Evolutionary conservation across 2,797 vertebrate species (phyloP).

Genomic region (Cossypha caffra): DNA sequence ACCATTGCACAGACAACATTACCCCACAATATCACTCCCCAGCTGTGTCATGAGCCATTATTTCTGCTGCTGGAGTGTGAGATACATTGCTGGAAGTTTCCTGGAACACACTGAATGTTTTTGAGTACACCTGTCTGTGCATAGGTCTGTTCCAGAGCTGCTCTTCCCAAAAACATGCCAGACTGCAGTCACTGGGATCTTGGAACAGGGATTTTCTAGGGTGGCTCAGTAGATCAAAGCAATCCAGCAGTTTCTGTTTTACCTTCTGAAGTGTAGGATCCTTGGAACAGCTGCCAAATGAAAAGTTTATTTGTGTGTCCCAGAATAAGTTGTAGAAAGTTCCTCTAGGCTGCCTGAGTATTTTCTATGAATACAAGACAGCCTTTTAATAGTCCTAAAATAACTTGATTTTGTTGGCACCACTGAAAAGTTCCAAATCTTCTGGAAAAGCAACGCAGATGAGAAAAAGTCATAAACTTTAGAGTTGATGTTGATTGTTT

Average conservation of each 20-base stretch:
- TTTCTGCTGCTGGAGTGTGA: not conserved
- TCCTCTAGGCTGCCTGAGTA: not conserved
- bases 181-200: not conserved
- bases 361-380: not conserved
- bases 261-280: not conserved
- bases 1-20: not conserved
- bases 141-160: not conserved
- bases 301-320: not conserved
- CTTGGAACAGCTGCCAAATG: not conserved
- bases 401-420: not conserved
- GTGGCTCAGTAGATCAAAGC: not conserved
- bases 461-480: not conserved
- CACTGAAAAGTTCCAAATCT: not conserved
- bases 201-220: not conserved
- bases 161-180: accelerated
- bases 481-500: not conserved
- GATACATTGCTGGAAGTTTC: not conserved
- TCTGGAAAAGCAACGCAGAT: not conserved
- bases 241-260: not conserved
- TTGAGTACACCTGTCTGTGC: not conserved
- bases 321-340: not conserved
- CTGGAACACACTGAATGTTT: not conserved
- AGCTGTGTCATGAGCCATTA: not conserved
- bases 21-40: not conserved
- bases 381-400: not conserved